Percentiles rank a stretch among this genome's conserved stretches.
phyloP scores from a whole-genome alignment of 2,797 vertebrate species.

The Loriculus beryllinus region DNA sequence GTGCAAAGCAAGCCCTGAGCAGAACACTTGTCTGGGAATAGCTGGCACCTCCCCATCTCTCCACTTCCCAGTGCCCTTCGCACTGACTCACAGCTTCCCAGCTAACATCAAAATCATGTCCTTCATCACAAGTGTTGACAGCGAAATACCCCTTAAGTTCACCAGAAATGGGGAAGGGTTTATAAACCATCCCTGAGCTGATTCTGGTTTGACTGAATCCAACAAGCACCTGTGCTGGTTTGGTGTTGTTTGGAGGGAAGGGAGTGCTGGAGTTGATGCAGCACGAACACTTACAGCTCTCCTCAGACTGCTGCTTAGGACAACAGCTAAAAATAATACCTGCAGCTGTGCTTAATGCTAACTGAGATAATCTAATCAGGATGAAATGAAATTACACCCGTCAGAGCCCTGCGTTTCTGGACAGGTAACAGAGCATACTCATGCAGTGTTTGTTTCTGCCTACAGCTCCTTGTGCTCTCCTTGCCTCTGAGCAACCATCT shows the following conservation, averaged over 20 bases:
- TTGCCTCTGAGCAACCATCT: background rate
- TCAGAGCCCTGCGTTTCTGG: background rate
- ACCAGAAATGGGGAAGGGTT: background rate
- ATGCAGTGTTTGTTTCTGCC: background rate
- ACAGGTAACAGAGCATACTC: background rate
- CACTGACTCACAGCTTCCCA: background rate
- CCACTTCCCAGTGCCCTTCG: background rate
- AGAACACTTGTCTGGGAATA: background rate
- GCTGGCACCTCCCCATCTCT: background rate
- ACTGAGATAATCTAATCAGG: background rate
- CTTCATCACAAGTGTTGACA: accelerated
- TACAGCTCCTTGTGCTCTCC: background rate
- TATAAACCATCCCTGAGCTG: background rate
- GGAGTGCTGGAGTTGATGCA: background rate
- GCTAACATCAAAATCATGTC: background rate
- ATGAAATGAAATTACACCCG: background rate
- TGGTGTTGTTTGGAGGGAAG: background rate
- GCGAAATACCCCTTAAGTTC: background rate
- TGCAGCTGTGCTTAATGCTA: background rate
- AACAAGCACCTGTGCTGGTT: background rate
- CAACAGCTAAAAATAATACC: background rate
- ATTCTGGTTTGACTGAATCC: background rate
- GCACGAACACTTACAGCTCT: background rate
- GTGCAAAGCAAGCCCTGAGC: background rate
- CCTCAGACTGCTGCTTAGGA: background rate